Conservation (phyloP, 2,113 vertebrate species). For the Boulengeromyrus knoepffleri region DNA sequence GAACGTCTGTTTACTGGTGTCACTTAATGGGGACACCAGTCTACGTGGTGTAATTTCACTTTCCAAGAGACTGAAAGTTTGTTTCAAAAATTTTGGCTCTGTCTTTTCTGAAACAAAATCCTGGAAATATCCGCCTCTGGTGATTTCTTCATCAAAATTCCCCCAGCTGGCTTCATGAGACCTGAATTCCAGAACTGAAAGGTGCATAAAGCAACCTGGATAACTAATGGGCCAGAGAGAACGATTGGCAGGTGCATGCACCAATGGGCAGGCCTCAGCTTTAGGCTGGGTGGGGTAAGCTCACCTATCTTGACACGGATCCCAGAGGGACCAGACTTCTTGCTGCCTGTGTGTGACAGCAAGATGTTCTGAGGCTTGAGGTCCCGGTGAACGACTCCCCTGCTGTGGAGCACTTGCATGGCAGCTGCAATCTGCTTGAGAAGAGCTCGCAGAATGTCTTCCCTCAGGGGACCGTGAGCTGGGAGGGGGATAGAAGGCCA, state of each 20-base stretch:
- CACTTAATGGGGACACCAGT: neutral
- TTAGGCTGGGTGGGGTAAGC: neutral
- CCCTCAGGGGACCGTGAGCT: slow-evolving; percentile 90
- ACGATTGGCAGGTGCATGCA: neutral
- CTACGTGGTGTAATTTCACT: neutral
- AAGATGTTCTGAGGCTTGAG: slow-evolving; percentile 96
- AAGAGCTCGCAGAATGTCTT: slow-evolving; percentile 88
- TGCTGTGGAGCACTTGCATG: slow-evolving; percentile 87
- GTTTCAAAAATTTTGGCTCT: neutral
- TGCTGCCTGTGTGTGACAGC: slow-evolving; percentile 73
- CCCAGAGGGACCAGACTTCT: slow-evolving; percentile 74
- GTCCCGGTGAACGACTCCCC: slow-evolving; percentile 92
- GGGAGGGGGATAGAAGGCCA: neutral
- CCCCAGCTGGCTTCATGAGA: neutral
- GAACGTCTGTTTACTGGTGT: neutral
- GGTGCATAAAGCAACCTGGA: neutral
- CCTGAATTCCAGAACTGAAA: neutral
- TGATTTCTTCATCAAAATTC: neutral
- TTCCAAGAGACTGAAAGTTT: neutral
- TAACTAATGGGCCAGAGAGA: neutral
- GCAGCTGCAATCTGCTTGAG: slow-evolving; percentile 93
- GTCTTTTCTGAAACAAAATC: neutral
- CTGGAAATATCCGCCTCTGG: neutral
- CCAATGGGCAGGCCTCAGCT: neutral
- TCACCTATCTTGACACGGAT: slow-evolving; percentile 94